Base-by-base conservation (phyloP, 2,113 vertebrate species). In the Entomyzon cyanotis region DNA sequence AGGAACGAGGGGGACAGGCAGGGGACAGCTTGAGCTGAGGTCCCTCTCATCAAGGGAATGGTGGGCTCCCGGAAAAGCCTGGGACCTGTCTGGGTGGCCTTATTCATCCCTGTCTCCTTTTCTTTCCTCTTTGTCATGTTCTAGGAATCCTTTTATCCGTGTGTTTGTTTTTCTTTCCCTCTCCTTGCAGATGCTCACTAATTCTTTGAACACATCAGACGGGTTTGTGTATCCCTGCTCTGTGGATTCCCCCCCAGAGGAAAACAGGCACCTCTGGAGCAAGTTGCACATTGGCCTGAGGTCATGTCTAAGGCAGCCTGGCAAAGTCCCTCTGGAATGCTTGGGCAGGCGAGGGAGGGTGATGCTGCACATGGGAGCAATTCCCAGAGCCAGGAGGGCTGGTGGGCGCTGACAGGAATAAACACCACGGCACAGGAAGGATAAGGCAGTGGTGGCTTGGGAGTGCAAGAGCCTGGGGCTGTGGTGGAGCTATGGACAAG, bases 101-200 rank as follows among this genome's bases (percentile, higher is more conserved):
- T 92, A 62, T 95, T 96, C 95, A 92, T 88, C 92, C 90, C 75
- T 92, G 75, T 90, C 95, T 96, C 95, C 79, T 93, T 90, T 88
- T 53, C 79, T 96, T 92, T 56, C 75, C 82, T 93, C 55, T 96
- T 92, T 94, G 95, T 96, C 96, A 94, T 96, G 82, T 94, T 65
- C 68, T 78, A 96, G 90, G 96, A 96, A 96, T 96, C 88, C 96
- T 96, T 96, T 96, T 84, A 96, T 96, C 92, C 50, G 0, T 2
- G 1, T 96, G 95, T 96, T 96, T 96, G 95, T 96, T 96, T 96
- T 93, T 96, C 88, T 96, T 96, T 96, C 79, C 31, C 39, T 94
- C 63, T 96, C 75, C 63, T 96, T 83, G 90, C 96, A 95, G 94
- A 96, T 95, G 95, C 94, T 93, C 90, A 75, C 85, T 79, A 93